Evolutionary conservation across 1,140 invertebrate genomes (phyloP).

Genomic region (Caenorhabditis brenneri): DNA sequence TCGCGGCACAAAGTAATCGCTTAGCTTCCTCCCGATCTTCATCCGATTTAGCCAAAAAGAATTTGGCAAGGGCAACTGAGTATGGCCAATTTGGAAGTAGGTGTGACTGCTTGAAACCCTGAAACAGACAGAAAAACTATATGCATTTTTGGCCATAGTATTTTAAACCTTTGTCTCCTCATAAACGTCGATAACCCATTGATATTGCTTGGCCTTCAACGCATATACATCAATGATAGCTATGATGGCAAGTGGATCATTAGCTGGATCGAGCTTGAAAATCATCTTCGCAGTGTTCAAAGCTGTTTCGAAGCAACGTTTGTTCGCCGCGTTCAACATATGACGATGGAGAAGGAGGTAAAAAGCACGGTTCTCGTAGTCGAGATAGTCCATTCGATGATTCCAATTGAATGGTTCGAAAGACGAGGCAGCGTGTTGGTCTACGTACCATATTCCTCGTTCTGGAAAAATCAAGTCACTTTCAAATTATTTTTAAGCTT

Average conservation of each 20-base stretch:
- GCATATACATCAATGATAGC: conserved; percentile 38
- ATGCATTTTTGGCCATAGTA: too few species aligned
- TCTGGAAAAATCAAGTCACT: too few species aligned
- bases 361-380: conserved; percentile 49
- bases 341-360: conserved; percentile 51
- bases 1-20: not conserved
- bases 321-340: conserved; percentile 32
- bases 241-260: conserved; percentile 32
- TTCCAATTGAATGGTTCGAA: conserved; percentile 29
- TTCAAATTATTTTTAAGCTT: too few species aligned
- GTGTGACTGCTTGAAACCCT: conserved; percentile 35
- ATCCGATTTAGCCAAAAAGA: conserved; percentile 3
- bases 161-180: not conserved
- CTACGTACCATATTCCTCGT: conserved; percentile 49
- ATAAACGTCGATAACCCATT: conserved; percentile 16
- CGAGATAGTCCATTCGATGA: conserved; percentile 35
- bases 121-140: not conserved
- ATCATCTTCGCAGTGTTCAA: conserved; percentile 46
- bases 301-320: conserved; percentile 49
- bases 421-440: not conserved
- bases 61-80: conserved; percentile 39
- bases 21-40: conserved; percentile 24
- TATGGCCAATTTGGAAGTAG: conserved; percentile 48
- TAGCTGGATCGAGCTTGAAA: conserved; percentile 31
- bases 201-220: conserved; percentile 47